A percentile compares a stretch with the other conserved stretches of the same genome.
phyloP scores from a whole-genome alignment of 2,888 invertebrate genomes.

The Diloba caeruleocephala region DNA sequence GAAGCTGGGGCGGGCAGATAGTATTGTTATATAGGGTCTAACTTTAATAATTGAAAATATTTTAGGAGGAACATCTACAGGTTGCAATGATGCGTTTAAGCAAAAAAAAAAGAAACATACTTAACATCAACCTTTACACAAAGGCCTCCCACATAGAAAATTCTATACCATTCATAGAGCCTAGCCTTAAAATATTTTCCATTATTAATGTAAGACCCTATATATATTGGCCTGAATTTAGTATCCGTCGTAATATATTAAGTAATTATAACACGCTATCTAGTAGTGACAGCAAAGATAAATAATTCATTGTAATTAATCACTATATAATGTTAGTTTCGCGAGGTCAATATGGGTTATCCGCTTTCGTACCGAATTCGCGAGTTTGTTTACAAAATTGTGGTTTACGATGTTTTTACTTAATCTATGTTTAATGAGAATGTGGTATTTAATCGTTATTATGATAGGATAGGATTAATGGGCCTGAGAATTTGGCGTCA shows the following conservation, averaged over 20 bases:
- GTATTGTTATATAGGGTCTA: too few relatives aligned
- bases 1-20: too few relatives aligned
- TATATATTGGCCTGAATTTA: too few relatives aligned
- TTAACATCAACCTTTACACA: too few relatives aligned
- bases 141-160: too few relatives aligned
- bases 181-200: too few relatives aligned
- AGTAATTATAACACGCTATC: conserved; percentile 21
- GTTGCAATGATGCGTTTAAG: too few relatives aligned
- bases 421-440: conserved; percentile 23
- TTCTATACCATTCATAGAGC: too few relatives aligned
- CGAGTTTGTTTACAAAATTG: conserved; percentile 19
- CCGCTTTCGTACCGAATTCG: conserved; percentile 17
- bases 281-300: conserved; percentile 12
- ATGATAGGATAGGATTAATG: conserved; percentile 2
- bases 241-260: conserved; percentile 7
- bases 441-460: conserved; percentile 9
- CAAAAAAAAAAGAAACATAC: too few relatives aligned
- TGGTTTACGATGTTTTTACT: conserved; percentile 21
- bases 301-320: conserved; percentile 28
- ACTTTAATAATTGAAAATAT: too few relatives aligned
- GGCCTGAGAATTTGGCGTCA: background rate
- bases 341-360: conserved; percentile 31
- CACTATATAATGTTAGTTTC: conserved; percentile 23
- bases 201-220: too few relatives aligned
- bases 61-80: too few relatives aligned